Base-by-base conservation (phyloP, 2,888 invertebrate species). In the Cheilosia variabilis region DNA sequence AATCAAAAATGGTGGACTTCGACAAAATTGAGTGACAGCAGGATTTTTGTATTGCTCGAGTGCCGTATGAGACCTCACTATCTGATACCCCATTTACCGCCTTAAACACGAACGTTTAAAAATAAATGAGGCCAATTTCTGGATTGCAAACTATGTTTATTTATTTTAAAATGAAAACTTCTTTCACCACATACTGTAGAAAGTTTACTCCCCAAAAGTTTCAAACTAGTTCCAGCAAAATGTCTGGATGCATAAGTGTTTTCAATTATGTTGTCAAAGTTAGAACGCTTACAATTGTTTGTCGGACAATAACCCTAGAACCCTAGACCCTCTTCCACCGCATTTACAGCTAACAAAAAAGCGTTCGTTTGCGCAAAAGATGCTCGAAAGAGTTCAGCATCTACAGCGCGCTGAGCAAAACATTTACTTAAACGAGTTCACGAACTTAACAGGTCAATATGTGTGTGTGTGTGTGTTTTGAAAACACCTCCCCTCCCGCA, bases 251-350 rank as follows among this genome's bases (percentile, higher is more conserved):
- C 69, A 65, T 41, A 66, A 72, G 50, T 77, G 65, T 62, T 50
- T 52, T 63, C 81, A 75, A 76, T 76, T 66, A 78, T 68, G 60
- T 73, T 72, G 58, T 83, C 72, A 66, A 78, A 78, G 72, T 73
- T 62, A 52, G 37, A 78, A 37, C 47, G 62, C 57, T 73, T 62
- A 66, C 60, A 72, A 77, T 82, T 82, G 83, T 78, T 83, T 52
- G 69, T 45, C 62, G 83, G 45, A 57, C 83, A 83, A 68, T 69
- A 65, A 83, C 75, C 78, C 78, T 41, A 15, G 2, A 52, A 10
- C 17, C 47, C 24, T 17, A 10, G 4, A 9, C 31, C n/a, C 52
- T 10, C 34, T 17, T n/a, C 4, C 13, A 41, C 52, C 52, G n/a
- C 43, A 65, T 19, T 27, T 60, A 57, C 13, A 50, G 52, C 13